A percentile compares a stretch with the other conserved stretches of the same genome.
These are phyloP conservation scores for Dendrolimus kikuchii DNA, from an alignment of 1,140 invertebrate species.

Conservation along the genomic window DNA sequence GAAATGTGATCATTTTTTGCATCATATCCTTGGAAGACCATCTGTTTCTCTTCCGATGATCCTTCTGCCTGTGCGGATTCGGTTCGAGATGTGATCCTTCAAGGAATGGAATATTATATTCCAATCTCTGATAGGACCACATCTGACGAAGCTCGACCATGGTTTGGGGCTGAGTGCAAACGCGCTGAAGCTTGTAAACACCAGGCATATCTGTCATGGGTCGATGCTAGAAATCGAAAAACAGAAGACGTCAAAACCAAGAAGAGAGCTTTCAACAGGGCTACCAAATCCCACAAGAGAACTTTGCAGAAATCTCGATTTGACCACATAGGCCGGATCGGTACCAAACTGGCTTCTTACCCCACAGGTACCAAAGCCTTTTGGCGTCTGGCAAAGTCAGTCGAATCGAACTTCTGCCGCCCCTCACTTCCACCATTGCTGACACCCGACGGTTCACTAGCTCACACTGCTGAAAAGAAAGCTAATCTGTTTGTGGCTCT, in stretches of 20 bases:
- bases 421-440: background rate
- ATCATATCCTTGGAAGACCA: background rate
- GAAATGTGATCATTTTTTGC: too few relatives aligned
- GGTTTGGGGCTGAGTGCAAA: background rate
- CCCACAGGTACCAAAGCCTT: background rate
- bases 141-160: background rate
- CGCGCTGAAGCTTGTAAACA: background rate
- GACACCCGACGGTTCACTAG: background rate
- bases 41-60: background rate
- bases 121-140: too few relatives aligned
- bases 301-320: background rate
- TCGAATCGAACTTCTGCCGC: too few relatives aligned
- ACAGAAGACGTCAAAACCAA: too few relatives aligned
- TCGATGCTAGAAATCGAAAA: too few relatives aligned
- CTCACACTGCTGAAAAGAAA: background rate
- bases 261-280: background rate
- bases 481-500: background rate
- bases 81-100: background rate
- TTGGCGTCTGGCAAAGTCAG: background rate
- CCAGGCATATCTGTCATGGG: background rate
- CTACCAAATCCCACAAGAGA: background rate
- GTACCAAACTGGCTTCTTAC: background rate
- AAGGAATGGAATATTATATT: conserved; percentile 1
- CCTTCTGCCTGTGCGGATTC: background rate
- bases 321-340: background rate